Conservation (phyloP, 2,797 vertebrate species). For the Oreochromis mossambicus region DNA sequence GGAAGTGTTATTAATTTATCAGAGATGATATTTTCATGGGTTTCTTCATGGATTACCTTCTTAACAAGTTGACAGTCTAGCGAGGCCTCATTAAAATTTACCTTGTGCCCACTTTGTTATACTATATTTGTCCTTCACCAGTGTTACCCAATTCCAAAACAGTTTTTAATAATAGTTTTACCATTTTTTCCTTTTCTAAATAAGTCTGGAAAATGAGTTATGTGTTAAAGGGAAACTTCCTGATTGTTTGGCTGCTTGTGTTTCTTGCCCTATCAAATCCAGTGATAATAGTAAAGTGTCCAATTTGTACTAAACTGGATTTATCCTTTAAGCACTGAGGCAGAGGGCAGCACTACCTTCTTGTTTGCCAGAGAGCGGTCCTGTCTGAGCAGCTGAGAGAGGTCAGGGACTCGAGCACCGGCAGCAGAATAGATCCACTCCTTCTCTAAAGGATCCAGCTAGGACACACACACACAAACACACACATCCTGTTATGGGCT, state of each 20-base stretch:
- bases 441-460: slow-evolving; percentile 82
- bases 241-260: fast-evolving
- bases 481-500: slow-evolving; percentile 56
- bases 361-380: slow-evolving; percentile 78
- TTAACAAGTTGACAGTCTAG: background rate
- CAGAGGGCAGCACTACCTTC: slow-evolving; percentile 67
- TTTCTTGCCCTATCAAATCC: background rate
- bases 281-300: background rate
- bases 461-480: slow-evolving; percentile 10
- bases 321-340: background rate
- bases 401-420: slow-evolving; percentile 71
- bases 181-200: background rate
- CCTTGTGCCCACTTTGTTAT: background rate
- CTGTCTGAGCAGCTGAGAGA: slow-evolving; percentile 77
- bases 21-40: background rate
- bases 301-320: background rate
- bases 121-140: background rate
- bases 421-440: slow-evolving; percentile 83
- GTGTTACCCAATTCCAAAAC: background rate
- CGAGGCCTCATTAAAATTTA: background rate
- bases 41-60: background rate
- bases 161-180: background rate
- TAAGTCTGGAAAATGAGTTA: background rate
- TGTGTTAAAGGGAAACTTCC: background rate
- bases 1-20: background rate